Percentiles rank a stretch among this genome's conserved stretches.
Evolutionary conservation across 35 echinoderm and acorn worm species (phyloP).

Genomic region (Apostichopus californicus): DNA sequence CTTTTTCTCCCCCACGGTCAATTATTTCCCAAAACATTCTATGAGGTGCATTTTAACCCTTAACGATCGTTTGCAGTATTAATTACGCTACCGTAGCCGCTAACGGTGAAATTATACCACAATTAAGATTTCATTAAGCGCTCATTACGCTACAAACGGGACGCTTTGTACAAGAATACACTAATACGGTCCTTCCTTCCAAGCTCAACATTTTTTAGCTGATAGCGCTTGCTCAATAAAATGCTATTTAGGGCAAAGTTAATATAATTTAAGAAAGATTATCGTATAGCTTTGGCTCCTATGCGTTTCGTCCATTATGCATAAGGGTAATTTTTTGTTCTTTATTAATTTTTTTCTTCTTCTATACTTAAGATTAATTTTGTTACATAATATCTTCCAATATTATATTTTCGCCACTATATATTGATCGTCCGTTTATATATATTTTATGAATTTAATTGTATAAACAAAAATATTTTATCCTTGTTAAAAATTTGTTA

Average conservation of each 20-base stretch:
- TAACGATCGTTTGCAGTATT: constrained; percentile 43
- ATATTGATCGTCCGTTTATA: no score
- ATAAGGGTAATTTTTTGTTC: neutral
- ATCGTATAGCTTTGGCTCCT: constrained; percentile 33
- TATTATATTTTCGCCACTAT: no score
- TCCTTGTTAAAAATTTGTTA: no score
- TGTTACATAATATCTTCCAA: neutral
- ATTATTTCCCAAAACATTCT: constrained; percentile 57
- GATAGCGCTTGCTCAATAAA: constrained; percentile 50
- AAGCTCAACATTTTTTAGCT: constrained; percentile 42
- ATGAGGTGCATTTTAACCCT: constrained; percentile 48
- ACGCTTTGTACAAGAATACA: constrained; percentile 26
- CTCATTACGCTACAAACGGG: constrained; percentile 37
- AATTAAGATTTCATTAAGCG: constrained; percentile 54
- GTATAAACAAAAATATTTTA: no score
- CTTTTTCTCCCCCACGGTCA: constrained; percentile 50
- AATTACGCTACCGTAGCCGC: constrained; percentile 44
- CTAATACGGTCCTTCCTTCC: neutral
- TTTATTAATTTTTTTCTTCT: neutral
- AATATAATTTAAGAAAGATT: constrained; percentile 50
- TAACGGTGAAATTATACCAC: constrained; percentile 53
- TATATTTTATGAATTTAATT: no score
- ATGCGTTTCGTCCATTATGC: neutral
- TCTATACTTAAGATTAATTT: neutral
- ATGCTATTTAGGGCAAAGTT: constrained; percentile 58